Evolutionary conservation across 2,797 vertebrate genomes (phyloP), one percentile per base, ranked within the genome.

Genomic region (Petrocephalus sullivani): DNA sequence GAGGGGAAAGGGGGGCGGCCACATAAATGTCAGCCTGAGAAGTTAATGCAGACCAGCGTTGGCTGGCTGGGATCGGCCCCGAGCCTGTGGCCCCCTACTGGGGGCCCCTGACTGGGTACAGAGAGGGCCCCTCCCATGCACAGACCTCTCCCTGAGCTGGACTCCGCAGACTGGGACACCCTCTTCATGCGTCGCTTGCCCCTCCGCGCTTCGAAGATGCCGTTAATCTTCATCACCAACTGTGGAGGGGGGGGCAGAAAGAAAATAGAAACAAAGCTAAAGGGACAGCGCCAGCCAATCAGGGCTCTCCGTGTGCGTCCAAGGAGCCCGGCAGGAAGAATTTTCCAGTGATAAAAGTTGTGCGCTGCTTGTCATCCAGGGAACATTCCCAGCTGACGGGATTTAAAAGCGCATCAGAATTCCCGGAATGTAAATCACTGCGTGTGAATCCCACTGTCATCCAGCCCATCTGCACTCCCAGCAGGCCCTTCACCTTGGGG

Each of bases 191-290:
- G 96, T 88, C 98, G 99, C 95, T 98, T 99, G 46, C 98, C 98
- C 92, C 97, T 96, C 57, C 98, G 95, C 0, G 96, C 97, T 94
- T 99, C 98, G 7, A 98, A 99, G 91, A 98, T 96, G 91, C 96
- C 96, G 49, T 99, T 99, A 95, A 99, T 99, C 93, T 97, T 97
- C 93, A 97, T 92, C 90, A 99, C 98, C 93, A 99, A 96, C 98
- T 99, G 96, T 90, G 92, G 92, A 90, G 89, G 92, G 90, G 90
- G 87, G 92, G 0, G 41, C 58, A 88, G 71, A 87, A 90, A 14
- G 89, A 64, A 28, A 49, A 82, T 2, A 9, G n/a, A 84, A 83
- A 83, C 51, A 14, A 23, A 33, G 91, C 2, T 33, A 85, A 33
- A 1, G 7, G 21, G 89, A 10, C 14, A 41, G 53, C 0, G 4